Evolutionary conservation across 2,797 vertebrate genomes (phyloP).

Genomic region (Falco peregrinus): DNA sequence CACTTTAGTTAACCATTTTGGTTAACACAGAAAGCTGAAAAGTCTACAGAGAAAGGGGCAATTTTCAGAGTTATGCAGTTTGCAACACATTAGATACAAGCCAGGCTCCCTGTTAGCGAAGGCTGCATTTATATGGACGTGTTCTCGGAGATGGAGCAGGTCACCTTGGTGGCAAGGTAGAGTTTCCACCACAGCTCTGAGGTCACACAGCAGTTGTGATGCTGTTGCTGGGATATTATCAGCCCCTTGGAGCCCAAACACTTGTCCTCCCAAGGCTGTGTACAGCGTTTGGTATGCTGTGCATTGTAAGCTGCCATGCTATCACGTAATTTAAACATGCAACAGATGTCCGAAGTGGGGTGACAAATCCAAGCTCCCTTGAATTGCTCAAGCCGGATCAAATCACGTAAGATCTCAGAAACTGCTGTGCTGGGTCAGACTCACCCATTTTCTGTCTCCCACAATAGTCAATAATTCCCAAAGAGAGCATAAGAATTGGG

Average conservation of each 20-base stretch:
- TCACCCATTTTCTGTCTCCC: not conserved
- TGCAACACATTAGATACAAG: not conserved
- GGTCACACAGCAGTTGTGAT: not conserved
- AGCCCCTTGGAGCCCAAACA: not conserved
- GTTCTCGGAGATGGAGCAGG: not conserved
- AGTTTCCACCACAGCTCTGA: not conserved
- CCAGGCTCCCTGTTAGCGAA: not conserved
- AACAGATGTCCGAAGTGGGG: not conserved
- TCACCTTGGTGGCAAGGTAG: not conserved
- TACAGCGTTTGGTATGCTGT: not conserved
- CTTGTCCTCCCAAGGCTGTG: not conserved
- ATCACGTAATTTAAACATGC: not conserved
- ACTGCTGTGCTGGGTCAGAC: not conserved
- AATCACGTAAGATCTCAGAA: not conserved
- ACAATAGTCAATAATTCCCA: rapidly evolving
- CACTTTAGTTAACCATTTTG: not conserved
- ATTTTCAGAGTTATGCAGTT: not conserved
- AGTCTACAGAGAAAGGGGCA: not conserved
- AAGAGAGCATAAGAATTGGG: not conserved
- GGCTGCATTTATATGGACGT: not conserved
- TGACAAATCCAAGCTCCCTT: not conserved
- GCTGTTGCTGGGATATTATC: not conserved
- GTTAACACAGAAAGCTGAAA: not conserved
- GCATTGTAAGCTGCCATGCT: rapidly evolving
- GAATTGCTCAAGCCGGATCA: not conserved